Evolutionary conservation across 2,113 vertebrate species (phyloP), one percentile per base, ranked within the genome.

Genomic region (Hippocampus guttulatus): DNA sequence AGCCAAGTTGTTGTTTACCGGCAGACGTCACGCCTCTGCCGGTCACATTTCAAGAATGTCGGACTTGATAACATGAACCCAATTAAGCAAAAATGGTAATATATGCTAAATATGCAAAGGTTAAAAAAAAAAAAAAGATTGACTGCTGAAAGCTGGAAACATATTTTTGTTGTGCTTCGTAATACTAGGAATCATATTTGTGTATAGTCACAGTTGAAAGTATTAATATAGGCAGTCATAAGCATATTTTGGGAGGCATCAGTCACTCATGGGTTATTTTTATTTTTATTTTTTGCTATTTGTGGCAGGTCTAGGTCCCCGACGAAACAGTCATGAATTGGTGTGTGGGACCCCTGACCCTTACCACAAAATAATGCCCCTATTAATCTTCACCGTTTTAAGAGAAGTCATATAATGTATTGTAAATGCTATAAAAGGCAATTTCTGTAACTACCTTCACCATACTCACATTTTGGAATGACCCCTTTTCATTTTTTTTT

Each of bases 381-480:
- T 66, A 63, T 69, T 84, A 75, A 73, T 67, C 71, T 68, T 75
- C 47, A 78, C 65, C 69, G 75, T 43, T 7, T 27, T 69, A 25
- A 68, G 12, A 60, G 73, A 81, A 15, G 27, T 71, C 49, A 15
- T 27, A 64, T 27, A 70, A 47, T 15, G 45, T 47, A 15, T 47
- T 47, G 45, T 15, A 47, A 74, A 45, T 18, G 65, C 30, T 82
- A 43, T 76, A 51, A 63, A 71, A 71, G 77, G 38, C 51, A 23
- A 21, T 8, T 16, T 23, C 1, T 70, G 10, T 68, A 62, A 77
- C 71, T 70, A 66, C 76, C 71, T 75, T 38, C 54, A 43, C 67
- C 62, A 11, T 69, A 55, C 63, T 51, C 73, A 57, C 68, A 25
- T 60, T 41, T 80, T 68, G 25, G 41, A 70, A 67, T 68, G n/a